Conservation (phyloP, 2,797 vertebrate genomes). For the Carcharodon carcharias region DNA sequence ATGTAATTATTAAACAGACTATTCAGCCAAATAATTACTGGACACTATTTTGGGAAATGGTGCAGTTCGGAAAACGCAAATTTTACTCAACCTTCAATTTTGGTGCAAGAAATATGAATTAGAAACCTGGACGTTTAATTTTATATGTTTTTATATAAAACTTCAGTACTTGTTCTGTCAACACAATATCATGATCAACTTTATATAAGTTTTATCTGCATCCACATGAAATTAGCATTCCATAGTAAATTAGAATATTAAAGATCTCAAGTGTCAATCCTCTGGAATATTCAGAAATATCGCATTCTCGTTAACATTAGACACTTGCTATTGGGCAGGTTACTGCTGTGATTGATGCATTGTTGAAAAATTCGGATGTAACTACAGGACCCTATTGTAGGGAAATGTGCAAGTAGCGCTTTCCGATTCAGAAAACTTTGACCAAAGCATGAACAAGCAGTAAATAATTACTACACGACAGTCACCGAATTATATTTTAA, state of each 20-base stretch:
- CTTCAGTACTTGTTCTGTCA: neutral
- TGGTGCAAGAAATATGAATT: neutral
- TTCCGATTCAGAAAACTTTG: neutral
- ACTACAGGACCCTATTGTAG: neutral
- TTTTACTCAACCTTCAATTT: neutral
- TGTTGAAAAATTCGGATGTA: neutral
- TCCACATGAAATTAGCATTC: neutral
- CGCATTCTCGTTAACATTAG: neutral
- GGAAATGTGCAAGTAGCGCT: neutral
- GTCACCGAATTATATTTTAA: neutral
- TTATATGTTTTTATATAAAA: neutral
- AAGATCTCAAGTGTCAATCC: neutral
- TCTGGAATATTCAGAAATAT: neutral
- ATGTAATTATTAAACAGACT: neutral
- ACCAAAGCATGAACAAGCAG: neutral
- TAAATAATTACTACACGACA: neutral
- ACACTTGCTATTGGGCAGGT: neutral
- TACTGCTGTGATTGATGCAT: neutral
- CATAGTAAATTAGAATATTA: neutral
- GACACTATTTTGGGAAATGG: neutral
- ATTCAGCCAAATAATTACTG: neutral
- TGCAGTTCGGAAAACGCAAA: neutral
- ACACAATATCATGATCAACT: neutral
- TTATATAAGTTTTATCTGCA: neutral
- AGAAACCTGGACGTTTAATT: neutral